Evolutionary conservation across 2,888 invertebrate genomes (phyloP).

Genomic region (Ectropis crepuscularia): DNA sequence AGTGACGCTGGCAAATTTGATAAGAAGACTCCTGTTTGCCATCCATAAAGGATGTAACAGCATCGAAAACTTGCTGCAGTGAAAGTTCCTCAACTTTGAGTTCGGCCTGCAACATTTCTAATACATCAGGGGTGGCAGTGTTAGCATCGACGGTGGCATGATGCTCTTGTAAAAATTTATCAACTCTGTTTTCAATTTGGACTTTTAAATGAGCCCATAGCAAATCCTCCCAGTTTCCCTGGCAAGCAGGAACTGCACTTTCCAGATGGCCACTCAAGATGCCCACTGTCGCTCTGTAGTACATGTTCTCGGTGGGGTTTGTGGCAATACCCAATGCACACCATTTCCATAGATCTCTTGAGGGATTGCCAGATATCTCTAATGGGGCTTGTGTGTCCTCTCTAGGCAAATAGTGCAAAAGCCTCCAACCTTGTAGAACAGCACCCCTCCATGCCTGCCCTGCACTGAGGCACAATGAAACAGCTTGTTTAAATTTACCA

Average conservation of each 20-base stretch:
- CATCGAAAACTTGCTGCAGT: conserved; percentile 73
- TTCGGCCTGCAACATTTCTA: conserved; percentile 72
- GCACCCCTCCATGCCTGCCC: conserved; percentile 97
- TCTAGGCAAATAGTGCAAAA: conserved; percentile 94
- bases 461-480: conserved; percentile 92
- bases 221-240: conserved; percentile 94
- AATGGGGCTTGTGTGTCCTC: conserved; percentile 73
- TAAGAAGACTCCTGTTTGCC: conserved; percentile 87
- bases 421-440: conserved; percentile 94
- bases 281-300: conserved; percentile 88
- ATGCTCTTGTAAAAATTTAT: conserved; percentile 84
- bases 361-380: conserved; percentile 92
- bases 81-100: conserved; percentile 69
- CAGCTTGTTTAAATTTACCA: conserved; percentile 93
- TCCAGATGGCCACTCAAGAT: conserved; percentile 93
- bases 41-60: conserved; percentile 76
- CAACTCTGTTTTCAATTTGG: conserved; percentile 93
- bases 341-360: conserved; percentile 91
- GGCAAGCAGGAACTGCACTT: conserved; percentile 90
- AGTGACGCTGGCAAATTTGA: conserved; percentile 92
- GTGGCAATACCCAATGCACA: conserved; percentile 87
- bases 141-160: conserved; percentile 75
- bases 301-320: conserved; percentile 82
- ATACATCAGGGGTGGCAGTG: conserved; percentile 70
- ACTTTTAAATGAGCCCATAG: conserved; percentile 95